A percentile compares a stretch with the other conserved stretches of the same genome.
Evolutionary conservation across 1,140 invertebrate genomes (phyloP).

Genomic region (Steinernema feltiae): DNA sequence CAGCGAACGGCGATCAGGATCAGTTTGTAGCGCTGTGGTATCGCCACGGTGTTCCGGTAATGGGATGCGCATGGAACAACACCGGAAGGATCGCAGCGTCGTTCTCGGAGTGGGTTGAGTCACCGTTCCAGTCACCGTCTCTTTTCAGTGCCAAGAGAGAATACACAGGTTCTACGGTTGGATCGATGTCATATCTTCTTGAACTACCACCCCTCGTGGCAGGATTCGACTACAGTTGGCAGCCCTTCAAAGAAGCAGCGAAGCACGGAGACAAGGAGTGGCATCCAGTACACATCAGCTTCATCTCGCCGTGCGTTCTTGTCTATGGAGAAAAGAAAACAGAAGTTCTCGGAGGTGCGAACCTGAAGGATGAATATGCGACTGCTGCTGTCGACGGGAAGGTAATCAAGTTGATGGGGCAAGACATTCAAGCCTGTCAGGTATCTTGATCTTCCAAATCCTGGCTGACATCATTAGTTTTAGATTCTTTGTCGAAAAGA

Average conservation of each 20-base stretch:
- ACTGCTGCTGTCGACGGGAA: background rate
- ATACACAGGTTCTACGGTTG: constrained; percentile 15
- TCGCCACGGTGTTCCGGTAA: constrained; percentile 14
- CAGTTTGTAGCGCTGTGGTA: constrained; percentile 18
- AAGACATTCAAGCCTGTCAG: constrained; percentile 1
- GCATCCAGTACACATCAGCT: constrained; percentile 25
- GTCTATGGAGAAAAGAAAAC: background rate
- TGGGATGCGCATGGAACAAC: constrained; percentile 16
- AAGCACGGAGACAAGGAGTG: constrained; percentile 23
- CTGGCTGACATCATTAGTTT: background rate
- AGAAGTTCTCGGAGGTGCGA: background rate
- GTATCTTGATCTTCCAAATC: background rate
- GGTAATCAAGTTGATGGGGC: background rate
- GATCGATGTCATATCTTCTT: constrained; percentile 4
- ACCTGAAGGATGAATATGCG: background rate
- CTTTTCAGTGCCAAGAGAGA: constrained; percentile 19
- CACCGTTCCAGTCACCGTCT: background rate
- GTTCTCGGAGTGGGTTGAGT: constrained; percentile 13
- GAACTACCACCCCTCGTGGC: constrained; percentile 17
- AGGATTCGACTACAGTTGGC: constrained; percentile 24
- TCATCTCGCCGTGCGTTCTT: constrained; percentile 15
- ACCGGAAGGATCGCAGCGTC: constrained; percentile 10
- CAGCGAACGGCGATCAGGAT: background rate
- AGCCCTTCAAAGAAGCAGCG: constrained; percentile 14
- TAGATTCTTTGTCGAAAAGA: constrained; percentile 22